Percentiles rank a stretch among this genome's conserved stretches.
Conservation (phyloP, 2,113 vertebrate genomes). For the Conger conger region DNA sequence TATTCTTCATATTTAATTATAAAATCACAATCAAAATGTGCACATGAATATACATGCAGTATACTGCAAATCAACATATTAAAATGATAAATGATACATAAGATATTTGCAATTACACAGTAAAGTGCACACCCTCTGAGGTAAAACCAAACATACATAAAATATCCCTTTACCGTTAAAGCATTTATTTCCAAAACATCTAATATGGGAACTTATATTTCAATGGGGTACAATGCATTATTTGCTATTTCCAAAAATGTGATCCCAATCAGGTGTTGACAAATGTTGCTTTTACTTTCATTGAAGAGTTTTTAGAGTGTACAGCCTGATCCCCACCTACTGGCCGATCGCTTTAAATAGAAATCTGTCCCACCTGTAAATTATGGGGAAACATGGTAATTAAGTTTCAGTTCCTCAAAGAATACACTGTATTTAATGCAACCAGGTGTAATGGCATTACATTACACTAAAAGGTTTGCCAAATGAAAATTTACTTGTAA, state of each 20-base stretch:
- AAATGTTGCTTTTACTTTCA: background rate
- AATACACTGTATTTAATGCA: too few relatives aligned
- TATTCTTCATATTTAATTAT: background rate
- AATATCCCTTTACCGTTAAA: background rate
- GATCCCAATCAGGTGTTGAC: background rate
- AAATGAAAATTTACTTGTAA: too few relatives aligned
- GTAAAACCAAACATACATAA: background rate
- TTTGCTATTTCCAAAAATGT: background rate
- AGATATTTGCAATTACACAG: background rate
- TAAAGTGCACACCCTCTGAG: background rate
- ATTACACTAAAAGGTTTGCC: too few relatives aligned
- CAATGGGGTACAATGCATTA: background rate
- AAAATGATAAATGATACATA: background rate
- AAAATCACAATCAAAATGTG: background rate
- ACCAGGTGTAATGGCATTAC: too few relatives aligned
- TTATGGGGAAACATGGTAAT: background rate
- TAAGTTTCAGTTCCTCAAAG: too few relatives aligned
- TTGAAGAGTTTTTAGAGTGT: background rate
- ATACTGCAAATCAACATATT: background rate
- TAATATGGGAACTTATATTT: too few relatives aligned
- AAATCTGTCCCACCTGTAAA: background rate
- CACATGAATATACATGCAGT: background rate
- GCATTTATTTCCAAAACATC: too few relatives aligned
- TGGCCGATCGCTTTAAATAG: background rate
- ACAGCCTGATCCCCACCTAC: background rate